phyloP scores from a whole-genome alignment of 2,888 invertebrate genomes.

The Xanthorhoe spadicearia region DNA sequence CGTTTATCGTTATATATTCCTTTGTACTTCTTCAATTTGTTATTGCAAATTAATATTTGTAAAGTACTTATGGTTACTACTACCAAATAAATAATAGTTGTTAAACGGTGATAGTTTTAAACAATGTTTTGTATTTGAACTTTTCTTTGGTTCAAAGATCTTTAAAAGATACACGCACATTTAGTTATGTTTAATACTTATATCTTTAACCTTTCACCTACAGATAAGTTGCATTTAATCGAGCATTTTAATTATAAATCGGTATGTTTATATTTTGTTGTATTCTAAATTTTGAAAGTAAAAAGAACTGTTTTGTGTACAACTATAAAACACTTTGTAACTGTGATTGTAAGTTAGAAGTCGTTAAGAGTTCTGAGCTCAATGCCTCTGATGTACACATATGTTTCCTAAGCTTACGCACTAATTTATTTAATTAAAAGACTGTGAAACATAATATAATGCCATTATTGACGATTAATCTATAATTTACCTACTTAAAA shows the following conservation, averaged over 20 bases:
- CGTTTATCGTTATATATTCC: not conserved
- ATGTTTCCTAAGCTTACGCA: conserved; percentile 55
- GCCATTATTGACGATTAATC: conserved; percentile 69
- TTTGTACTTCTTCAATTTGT: not conserved
- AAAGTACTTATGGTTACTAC: conserved; percentile 17
- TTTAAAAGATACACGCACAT: conserved; percentile 21
- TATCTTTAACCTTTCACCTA: conserved; percentile 12
- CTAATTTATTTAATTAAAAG: conserved; percentile 71
- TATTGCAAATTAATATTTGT: conserved; percentile 14
- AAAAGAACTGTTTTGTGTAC: conserved; percentile 1
- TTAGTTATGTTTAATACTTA: conserved; percentile 5
- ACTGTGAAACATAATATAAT: conserved; percentile 77
- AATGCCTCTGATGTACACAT: conserved; percentile 37
- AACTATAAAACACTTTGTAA: conserved; percentile 11
- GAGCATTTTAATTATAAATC: conserved; percentile 27
- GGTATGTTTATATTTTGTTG: conserved; percentile 14
- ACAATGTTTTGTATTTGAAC: conserved; percentile 17
- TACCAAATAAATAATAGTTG: conserved; percentile 28
- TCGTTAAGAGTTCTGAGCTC: conserved; percentile 21
- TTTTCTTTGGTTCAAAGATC: conserved; percentile 13
- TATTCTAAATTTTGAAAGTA: conserved; percentile 8
- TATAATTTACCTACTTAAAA: conserved; percentile 54
- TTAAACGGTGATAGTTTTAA: conserved; percentile 21
- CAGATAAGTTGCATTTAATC: conserved; percentile 30
- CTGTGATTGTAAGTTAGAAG: conserved; percentile 18